These are phyloP conservation scores for Calameuta filiformis DNA, from an alignment of 2,888 invertebrate species.

Conservation along the genomic window DNA sequence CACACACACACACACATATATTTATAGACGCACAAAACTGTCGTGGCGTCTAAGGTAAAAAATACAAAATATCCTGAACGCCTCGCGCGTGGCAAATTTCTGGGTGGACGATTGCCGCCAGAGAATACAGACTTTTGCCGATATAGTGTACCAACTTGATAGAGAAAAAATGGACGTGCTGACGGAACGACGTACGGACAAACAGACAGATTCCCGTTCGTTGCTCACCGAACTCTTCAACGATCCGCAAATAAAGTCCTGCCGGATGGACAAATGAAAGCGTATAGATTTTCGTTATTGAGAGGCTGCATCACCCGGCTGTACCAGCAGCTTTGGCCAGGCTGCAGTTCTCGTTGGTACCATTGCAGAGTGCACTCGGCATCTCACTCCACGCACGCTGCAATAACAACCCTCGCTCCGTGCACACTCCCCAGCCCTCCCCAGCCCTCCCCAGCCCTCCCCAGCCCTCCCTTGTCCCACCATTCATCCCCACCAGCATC, in stretches of 20 bases:
- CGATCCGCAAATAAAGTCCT: slow-evolving; percentile 58
- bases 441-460: slow-evolving; percentile 12
- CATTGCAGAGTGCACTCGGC: slow-evolving; percentile 54
- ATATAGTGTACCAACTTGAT: not conserved
- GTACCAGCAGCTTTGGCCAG: slow-evolving; percentile 37
- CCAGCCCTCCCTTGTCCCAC: slow-evolving; percentile 14
- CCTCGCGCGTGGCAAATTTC: not conserved
- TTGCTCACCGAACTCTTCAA: slow-evolving; percentile 37
- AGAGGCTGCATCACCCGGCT: slow-evolving; percentile 50
- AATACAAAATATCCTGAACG: not conserved
- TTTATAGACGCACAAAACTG: too few species aligned
- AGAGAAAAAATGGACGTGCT: not conserved
- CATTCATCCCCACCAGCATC: slow-evolving; percentile 15
- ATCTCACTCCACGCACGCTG: slow-evolving; percentile 57
- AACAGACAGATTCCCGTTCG: slow-evolving; percentile 1
- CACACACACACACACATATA: too few species aligned
- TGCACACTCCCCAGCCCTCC: slow-evolving; percentile 18
- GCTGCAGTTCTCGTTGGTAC: slow-evolving; percentile 40
- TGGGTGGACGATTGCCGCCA: not conserved
- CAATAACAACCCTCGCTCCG: slow-evolving; percentile 59
- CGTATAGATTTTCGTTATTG: slow-evolving; percentile 61
- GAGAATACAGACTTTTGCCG: not conserved
- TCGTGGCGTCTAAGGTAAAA: not conserved
- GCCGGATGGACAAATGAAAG: slow-evolving; percentile 56
- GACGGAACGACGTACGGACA: not conserved